Evolutionary conservation across 2,888 invertebrate species (phyloP).

Genomic region (Melanargia galathea): DNA sequence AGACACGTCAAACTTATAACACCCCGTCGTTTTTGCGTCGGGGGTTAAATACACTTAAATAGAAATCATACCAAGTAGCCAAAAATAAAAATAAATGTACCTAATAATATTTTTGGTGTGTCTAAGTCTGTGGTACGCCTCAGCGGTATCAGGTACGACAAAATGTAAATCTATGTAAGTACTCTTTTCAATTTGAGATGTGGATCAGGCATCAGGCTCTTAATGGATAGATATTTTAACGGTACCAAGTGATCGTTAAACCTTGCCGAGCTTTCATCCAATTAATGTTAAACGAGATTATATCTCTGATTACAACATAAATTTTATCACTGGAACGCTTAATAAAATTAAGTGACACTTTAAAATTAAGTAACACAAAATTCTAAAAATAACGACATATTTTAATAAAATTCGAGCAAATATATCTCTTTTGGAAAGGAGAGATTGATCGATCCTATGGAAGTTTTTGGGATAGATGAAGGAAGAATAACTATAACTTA

Average conservation of each 20-base stretch:
- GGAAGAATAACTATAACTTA: too few relatives aligned
- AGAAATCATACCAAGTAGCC: too few relatives aligned
- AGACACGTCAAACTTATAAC: too few relatives aligned
- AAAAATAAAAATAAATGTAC: too few relatives aligned
- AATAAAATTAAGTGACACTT: conserved; percentile 22
- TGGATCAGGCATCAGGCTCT: conserved; percentile 9
- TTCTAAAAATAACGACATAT: background rate
- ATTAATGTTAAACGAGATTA: conserved; percentile 28
- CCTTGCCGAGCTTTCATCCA: conserved; percentile 25
- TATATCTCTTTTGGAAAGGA: too few relatives aligned
- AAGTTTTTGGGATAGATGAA: background rate
- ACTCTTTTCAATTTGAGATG: conserved; percentile 4
- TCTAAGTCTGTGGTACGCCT: too few relatives aligned
- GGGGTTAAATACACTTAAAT: too few relatives aligned
- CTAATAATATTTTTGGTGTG: too few relatives aligned
- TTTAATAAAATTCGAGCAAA: too few relatives aligned
- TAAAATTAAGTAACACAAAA: conserved; percentile 1
- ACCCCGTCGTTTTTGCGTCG: too few relatives aligned
- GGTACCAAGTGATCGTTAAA: conserved; percentile 25
- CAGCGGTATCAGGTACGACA: background rate
- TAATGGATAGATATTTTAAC: conserved; percentile 20
- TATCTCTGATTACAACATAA: conserved; percentile 28
- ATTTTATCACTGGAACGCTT: conserved; percentile 24
- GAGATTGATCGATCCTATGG: background rate
- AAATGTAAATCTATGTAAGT: background rate